Evolutionary conservation across 2,113 vertebrate species (phyloP).

Genomic region (Nannospalax galili): DNA sequence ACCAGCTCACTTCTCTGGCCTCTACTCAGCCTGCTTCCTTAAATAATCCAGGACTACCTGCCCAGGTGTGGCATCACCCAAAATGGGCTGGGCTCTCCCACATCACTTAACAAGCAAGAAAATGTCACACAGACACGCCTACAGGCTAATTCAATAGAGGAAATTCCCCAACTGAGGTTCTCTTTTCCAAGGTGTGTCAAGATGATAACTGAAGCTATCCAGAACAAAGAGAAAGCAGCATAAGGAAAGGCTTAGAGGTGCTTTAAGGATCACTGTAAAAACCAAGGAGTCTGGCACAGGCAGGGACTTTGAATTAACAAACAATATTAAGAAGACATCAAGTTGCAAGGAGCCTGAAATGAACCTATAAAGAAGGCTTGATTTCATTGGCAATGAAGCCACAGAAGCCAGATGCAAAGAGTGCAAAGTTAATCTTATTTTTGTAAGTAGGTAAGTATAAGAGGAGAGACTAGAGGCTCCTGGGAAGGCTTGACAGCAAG

Average conservation of each 20-base stretch:
- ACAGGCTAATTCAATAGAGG: too few relatives aligned
- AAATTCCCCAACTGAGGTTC: too few relatives aligned
- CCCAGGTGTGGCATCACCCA: too few relatives aligned
- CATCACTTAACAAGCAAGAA: too few relatives aligned
- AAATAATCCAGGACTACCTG: too few relatives aligned
- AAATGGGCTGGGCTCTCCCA: too few relatives aligned
- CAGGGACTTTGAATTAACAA: neutral
- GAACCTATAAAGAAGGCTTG: neutral
- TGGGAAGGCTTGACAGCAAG: neutral
- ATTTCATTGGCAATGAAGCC: neutral
- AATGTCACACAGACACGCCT: too few relatives aligned
- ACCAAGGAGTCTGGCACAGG: neutral
- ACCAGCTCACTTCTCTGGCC: too few relatives aligned
- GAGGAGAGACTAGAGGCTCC: neutral
- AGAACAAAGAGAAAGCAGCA: neutral
- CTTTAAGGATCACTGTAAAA: neutral
- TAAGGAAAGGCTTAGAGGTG: neutral
- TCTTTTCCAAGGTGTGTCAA: too few relatives aligned
- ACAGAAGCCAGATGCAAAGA: neutral
- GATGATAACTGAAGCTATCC: too few relatives aligned
- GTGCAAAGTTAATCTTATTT: neutral
- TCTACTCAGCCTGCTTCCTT: too few relatives aligned
- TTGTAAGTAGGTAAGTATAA: neutral
- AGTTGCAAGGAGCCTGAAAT: constrained; percentile 15
- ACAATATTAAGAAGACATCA: neutral